Percentiles rank a stretch among this genome's conserved stretches.
phyloP scores from a whole-genome alignment of 2,888 invertebrate species.

The Tiphia femorata region DNA sequence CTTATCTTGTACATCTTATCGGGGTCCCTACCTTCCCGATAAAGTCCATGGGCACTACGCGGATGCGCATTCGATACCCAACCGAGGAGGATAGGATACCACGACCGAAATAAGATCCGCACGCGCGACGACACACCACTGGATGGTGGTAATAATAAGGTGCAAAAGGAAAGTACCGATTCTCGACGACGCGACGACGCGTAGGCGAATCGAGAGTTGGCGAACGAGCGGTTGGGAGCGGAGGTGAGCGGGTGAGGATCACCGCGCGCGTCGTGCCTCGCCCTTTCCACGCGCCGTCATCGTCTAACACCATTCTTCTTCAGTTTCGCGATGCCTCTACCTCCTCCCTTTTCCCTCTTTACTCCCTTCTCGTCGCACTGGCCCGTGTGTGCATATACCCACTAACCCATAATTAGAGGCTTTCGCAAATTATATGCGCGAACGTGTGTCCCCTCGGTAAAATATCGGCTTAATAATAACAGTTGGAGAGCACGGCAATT shows the following conservation, averaged over 20 bases:
- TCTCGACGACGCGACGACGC: slow-evolving; percentile 54
- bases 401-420: slow-evolving; percentile 68
- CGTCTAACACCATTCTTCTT: slow-evolving; percentile 54
- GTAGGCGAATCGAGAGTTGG: slow-evolving; percentile 64
- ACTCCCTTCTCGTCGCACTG: slow-evolving; percentile 29
- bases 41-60: too few species aligned
- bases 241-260: neutral
- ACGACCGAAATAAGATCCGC: neutral
- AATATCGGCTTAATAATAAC: slow-evolving; percentile 70
- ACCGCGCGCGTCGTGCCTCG: slow-evolving; percentile 37
- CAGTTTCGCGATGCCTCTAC: too few species aligned
- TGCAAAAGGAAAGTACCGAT: slow-evolving; percentile 46
- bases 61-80: too few species aligned
- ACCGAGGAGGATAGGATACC: too few species aligned
- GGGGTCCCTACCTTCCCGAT: too few species aligned
- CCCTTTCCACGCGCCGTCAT: slow-evolving; percentile 48
- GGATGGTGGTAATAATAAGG: slow-evolving; percentile 58
- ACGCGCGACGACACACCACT: neutral
- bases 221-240: slow-evolving; percentile 25
- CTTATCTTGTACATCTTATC: too few species aligned
- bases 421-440: slow-evolving; percentile 69
- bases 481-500: slow-evolving; percentile 68
- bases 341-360: neutral
- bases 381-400: too few species aligned
- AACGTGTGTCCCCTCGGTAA: slow-evolving; percentile 68